Percentiles rank a stretch among this genome's conserved stretches.
Conservation (phyloP, 2,797 vertebrate genomes). For the Alcedo atthis region DNA sequence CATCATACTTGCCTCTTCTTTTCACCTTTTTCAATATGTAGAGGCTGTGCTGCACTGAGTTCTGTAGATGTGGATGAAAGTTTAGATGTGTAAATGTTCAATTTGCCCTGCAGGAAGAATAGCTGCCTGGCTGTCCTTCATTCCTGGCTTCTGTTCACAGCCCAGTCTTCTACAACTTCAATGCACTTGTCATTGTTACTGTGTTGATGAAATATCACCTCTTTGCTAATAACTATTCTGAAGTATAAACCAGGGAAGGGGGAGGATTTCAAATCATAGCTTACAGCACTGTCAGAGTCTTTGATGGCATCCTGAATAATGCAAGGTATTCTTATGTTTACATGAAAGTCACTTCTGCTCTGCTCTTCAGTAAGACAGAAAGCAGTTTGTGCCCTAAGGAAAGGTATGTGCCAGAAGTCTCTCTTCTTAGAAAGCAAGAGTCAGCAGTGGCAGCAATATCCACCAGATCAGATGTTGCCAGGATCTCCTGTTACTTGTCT, state of each 20-base stretch:
- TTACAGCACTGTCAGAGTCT: neutral
- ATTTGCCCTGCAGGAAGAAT: neutral
- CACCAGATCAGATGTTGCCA: neutral
- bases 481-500: constrained; percentile 8
- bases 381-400: neutral
- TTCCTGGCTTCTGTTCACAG: neutral
- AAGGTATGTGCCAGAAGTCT: neutral
- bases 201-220: neutral
- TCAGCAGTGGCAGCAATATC: constrained; percentile 3
- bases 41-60: neutral
- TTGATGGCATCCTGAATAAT: neutral
- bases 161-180: neutral
- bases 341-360: neutral
- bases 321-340: neutral
- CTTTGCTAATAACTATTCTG: neutral
- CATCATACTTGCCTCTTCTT: neutral
- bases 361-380: neutral
- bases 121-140: neutral
- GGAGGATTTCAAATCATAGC: neutral
- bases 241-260: neutral
- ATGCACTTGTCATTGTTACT: neutral
- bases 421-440: constrained; percentile 32
- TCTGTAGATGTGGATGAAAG: neutral
- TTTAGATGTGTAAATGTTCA: neutral
- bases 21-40: neutral